A percentile compares a stretch with the other conserved stretches of the same genome.
Conservation (phyloP, 2,888 invertebrate species). For the Coecobrya sp. region DNA sequence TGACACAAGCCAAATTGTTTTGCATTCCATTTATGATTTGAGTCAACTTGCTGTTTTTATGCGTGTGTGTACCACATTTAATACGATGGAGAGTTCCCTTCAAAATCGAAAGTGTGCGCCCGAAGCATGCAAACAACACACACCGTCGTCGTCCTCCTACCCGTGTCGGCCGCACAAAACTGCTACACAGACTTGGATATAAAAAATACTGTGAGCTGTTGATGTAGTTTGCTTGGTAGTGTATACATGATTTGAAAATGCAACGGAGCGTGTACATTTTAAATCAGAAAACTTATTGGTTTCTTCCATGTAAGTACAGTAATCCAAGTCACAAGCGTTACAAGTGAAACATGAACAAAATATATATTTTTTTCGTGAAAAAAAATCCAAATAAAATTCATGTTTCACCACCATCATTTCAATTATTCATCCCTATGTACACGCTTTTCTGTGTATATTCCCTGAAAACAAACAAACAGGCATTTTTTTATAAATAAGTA, state of each 20-base stretch:
- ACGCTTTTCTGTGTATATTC: background rate
- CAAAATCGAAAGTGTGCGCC: conserved; percentile 77
- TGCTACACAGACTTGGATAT: background rate
- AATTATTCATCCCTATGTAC: background rate
- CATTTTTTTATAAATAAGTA: conserved; percentile 18
- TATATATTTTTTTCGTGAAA: conserved; percentile 26
- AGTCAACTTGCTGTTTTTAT: conserved; percentile 80
- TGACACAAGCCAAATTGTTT: conserved; percentile 87
- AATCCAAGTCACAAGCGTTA: conserved; percentile 47
- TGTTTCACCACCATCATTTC: conserved; percentile 37
- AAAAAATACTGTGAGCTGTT: background rate
- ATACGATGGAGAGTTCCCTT: conserved; percentile 77
- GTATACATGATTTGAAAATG: conserved; percentile 67
- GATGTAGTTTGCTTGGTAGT: conserved; percentile 14
- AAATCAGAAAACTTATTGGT: conserved; percentile 76
- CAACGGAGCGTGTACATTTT: conserved; percentile 71
- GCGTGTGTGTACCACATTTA: conserved; percentile 44
- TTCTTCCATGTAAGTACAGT: conserved; percentile 32
- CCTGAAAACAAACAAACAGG: conserved; percentile 16
- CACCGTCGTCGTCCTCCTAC: conserved; percentile 28
- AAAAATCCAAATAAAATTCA: conserved; percentile 43
- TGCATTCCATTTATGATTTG: conserved; percentile 87
- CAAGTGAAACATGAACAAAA: conserved; percentile 35
- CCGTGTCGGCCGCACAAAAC: conserved; percentile 18
- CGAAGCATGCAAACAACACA: conserved; percentile 76